phyloP scores from a whole-genome alignment of 2,888 invertebrate genomes.

The Parnassius smintheus region DNA sequence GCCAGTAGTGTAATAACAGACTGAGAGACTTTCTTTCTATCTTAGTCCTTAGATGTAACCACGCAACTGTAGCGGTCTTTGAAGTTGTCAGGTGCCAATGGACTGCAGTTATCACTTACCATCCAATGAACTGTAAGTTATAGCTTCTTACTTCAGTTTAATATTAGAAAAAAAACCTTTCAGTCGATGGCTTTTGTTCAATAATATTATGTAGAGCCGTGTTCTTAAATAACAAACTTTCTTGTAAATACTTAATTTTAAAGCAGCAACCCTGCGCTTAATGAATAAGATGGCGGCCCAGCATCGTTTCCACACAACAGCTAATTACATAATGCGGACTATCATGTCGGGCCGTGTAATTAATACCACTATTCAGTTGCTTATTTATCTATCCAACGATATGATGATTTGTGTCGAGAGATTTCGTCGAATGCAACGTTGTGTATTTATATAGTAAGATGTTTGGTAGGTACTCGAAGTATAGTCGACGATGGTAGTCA shows the following conservation, averaged over 20 bases:
- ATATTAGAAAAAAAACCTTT: no score
- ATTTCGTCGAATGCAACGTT: conserved; percentile 24
- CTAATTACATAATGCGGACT: conserved; percentile 2
- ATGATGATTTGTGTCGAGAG: conserved; percentile 60
- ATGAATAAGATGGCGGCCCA: conserved; percentile 10
- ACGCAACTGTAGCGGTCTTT: no score
- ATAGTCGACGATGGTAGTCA: not conserved
- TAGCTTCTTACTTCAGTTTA: no score
- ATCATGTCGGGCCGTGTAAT: conserved; percentile 43
- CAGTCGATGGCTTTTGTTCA: no score
- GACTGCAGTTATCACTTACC: no score
- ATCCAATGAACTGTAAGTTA: no score
- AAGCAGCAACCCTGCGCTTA: not conserved
- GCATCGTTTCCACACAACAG: conserved; percentile 1
- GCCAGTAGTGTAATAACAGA: no score
- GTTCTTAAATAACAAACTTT: not conserved
- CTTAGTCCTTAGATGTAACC: no score
- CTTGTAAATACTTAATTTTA: not conserved
- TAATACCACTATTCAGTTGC: conserved; percentile 41
- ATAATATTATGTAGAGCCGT: no score
- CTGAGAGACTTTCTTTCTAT: no score
- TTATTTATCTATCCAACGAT: conserved; percentile 49
- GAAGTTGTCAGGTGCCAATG: no score
- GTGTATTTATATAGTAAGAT: not conserved
- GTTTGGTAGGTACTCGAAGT: conserved; percentile 4